Evolutionary conservation across 2,888 invertebrate genomes (phyloP).

Genomic region (Scelioninae gen. 1): DNA sequence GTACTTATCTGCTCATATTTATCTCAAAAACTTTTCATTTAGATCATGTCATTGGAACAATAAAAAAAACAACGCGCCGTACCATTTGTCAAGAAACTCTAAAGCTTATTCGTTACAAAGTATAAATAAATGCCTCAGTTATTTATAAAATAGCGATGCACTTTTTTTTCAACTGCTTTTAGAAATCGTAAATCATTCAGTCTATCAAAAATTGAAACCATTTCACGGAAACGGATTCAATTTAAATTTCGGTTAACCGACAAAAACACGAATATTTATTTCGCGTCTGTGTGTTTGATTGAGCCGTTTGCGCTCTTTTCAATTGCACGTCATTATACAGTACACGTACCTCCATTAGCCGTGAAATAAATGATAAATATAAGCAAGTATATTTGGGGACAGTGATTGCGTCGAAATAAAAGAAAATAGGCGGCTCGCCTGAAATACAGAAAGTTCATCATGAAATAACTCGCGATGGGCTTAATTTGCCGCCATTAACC

Average conservation of each 20-base stretch:
- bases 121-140: no score
- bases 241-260: slow-evolving; percentile 35
- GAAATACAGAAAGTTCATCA: slow-evolving; percentile 55
- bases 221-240: no score
- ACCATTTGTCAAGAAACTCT: no score
- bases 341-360: slow-evolving; percentile 48
- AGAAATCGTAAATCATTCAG: slow-evolving; percentile 11
- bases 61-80: no score
- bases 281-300: slow-evolving; percentile 11
- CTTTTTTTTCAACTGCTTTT: slow-evolving; percentile 17
- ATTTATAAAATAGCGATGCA: no score
- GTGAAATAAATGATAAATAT: slow-evolving; percentile 55
- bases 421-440: slow-evolving; percentile 18
- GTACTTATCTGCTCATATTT: slow-evolving; percentile 20
- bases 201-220: slow-evolving; percentile 16
- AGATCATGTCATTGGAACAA: slow-evolving; percentile 21
- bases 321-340: slow-evolving; percentile 35
- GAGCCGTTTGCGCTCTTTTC: slow-evolving; percentile 29
- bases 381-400: slow-evolving; percentile 23
- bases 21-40: slow-evolving; percentile 18
- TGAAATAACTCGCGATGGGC: slow-evolving; percentile 61
- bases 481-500: slow-evolving; percentile 76
- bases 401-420: slow-evolving; percentile 47
- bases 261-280: slow-evolving; percentile 47
- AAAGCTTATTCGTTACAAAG: no score